Conservation (phyloP, 2,113 vertebrate genomes). For the Seriola rivoliana region DNA sequence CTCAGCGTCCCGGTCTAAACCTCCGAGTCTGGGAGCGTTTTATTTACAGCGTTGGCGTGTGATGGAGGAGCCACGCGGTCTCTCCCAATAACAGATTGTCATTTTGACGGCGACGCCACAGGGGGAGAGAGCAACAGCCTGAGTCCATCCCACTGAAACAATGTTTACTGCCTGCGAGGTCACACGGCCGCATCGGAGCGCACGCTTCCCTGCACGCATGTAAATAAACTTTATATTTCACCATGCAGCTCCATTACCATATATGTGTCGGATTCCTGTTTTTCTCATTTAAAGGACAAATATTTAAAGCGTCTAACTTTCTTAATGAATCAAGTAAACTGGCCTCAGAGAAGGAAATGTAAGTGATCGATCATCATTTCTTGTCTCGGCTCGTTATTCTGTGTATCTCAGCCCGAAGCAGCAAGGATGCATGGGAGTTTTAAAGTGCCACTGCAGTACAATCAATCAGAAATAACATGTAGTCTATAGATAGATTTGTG, state of each 20-base stretch:
- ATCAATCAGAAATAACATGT: constrained; percentile 55
- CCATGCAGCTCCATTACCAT: neutral
- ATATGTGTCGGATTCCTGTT: neutral
- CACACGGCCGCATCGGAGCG: constrained; percentile 49
- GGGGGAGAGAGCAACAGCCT: constrained; percentile 72
- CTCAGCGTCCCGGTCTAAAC: neutral
- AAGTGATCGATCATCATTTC: constrained; percentile 40
- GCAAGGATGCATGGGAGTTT: constrained; percentile 51
- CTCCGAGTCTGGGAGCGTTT: constrained; percentile 1
- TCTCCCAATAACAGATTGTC: constrained; percentile 81
- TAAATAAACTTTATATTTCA: constrained; percentile 8
- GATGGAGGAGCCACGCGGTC: constrained; percentile 67
- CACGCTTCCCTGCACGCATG: constrained; percentile 27
- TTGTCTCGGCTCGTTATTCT: constrained; percentile 38
- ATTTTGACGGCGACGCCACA: constrained; percentile 80
- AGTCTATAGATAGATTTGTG: constrained; percentile 74
- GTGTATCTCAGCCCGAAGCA: constrained; percentile 37
- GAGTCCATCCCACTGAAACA: constrained; percentile 67
- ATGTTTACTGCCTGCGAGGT: constrained; percentile 80
- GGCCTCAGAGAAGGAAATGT: neutral
- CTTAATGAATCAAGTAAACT: constrained; percentile 14
- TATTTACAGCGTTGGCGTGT: constrained; percentile 74
- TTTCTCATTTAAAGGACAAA: constrained; percentile 1
- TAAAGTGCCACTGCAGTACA: constrained; percentile 44
- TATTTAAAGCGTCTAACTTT: neutral